Conservation (phyloP, 2,797 vertebrate species). For the Erethizon dorsatum region DNA sequence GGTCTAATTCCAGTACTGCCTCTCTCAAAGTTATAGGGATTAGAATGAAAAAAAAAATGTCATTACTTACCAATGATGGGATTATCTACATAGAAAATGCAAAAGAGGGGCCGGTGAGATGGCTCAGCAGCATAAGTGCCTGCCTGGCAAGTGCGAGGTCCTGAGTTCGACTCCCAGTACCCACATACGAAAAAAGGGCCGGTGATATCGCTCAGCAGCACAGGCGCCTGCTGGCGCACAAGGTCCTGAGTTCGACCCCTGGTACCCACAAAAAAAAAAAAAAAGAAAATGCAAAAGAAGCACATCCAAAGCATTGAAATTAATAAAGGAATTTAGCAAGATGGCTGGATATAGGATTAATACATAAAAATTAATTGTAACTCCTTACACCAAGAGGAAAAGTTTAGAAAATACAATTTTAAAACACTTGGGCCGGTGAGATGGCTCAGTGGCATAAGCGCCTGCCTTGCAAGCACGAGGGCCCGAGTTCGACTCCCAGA, state of each 20-base stretch:
- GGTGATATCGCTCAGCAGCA: no score
- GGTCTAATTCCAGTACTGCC: not conserved
- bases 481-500: no score
- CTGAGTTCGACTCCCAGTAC: no score
- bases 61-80: not conserved
- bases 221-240: no score
- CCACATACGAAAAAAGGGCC: no score
- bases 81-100: conserved; percentile 24
- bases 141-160: no score
- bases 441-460: no score
- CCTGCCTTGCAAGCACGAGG: no score
- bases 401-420: conserved; percentile 48
- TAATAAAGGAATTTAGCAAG: not conserved
- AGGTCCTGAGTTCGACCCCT: no score
- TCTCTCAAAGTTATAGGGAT: not conserved
- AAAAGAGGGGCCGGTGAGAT: not conserved
- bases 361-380: conserved; percentile 50
- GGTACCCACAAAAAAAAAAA: no score
- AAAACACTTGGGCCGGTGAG: not conserved
- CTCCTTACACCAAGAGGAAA: not conserved
- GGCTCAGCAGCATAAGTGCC: no score
- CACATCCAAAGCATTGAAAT: conserved; percentile 46
- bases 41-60: conserved; percentile 46
- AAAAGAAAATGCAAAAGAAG: conserved; percentile 47
- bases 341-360: conserved; percentile 35